A percentile compares a stretch with the other conserved stretches of the same genome.
Evolutionary conservation across 2,797 vertebrate species (phyloP).

Genomic region (Apodemus agrarius): DNA sequence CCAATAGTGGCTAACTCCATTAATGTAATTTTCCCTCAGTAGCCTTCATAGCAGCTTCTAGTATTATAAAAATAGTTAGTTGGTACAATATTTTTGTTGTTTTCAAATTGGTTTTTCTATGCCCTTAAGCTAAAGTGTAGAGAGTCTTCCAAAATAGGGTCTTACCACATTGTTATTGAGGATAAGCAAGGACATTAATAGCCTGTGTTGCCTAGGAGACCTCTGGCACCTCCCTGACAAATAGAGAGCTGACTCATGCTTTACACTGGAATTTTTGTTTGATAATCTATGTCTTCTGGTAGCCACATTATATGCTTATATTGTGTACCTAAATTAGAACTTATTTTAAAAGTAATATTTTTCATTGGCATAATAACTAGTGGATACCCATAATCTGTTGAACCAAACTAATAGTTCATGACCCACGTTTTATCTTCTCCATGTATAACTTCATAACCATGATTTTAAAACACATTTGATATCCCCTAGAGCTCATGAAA

Average conservation of each 20-base stretch:
- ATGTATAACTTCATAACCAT: conserved; percentile 18
- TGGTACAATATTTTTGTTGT: background rate
- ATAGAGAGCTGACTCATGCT: background rate
- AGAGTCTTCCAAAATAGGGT: background rate
- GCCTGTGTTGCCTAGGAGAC: background rate
- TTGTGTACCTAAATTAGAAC: background rate
- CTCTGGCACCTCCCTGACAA: background rate
- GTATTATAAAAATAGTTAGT: background rate
- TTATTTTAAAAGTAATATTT: background rate
- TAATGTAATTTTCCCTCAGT: background rate
- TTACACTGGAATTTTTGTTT: background rate
- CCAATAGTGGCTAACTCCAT: background rate
- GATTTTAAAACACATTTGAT: conserved; percentile 30
- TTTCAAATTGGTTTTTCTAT: background rate
- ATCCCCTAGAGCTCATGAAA: background rate
- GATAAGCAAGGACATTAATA: background rate
- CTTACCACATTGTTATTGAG: background rate
- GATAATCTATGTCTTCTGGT: background rate
- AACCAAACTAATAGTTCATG: background rate
- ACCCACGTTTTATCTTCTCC: background rate
- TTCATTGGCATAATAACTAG: background rate
- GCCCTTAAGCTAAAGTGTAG: background rate
- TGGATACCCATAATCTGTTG: background rate
- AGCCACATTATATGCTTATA: background rate
- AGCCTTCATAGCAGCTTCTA: background rate